Evolutionary conservation across 2,113 vertebrate genomes (phyloP), one percentile per base, ranked within the genome.

Genomic region (Rhea americana): DNA sequence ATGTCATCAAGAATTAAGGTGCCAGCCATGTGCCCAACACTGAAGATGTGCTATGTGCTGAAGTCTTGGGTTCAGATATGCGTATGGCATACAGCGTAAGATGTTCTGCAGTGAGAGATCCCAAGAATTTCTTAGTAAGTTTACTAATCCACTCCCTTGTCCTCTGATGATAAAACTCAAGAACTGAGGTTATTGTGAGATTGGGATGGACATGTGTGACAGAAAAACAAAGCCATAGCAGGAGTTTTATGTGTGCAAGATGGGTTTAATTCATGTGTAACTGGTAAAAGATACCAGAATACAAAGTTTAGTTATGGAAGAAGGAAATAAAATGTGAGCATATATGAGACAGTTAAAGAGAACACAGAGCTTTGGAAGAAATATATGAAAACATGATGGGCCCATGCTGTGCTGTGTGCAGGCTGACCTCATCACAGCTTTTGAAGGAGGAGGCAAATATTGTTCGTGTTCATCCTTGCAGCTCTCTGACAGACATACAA

Each of bases 141-240:
- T 89, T 51, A 28, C 5, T 73, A 16, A 26, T 89, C 87, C n/a
- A 50, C 47, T 41, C 24, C 3, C 6, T 77, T 13, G 5, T 55
- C 30, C 17, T 82, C 53, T 91, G 32, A 53, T 72, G 58, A 82
- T 75, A 82, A 70, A 37, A 50, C 43, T 71, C 50, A 71, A 41
- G 91, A 88, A 32, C 1, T 0, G 62, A 47, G 13, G 7, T 53
- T 78, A 9, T n/a, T 70, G 43, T 0, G 0, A 67, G 35, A 45
- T 61, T 90, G 50, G 1, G 2, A 1, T 89, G 20, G n/a, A 18
- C 81, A 26, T 0, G 0, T 0, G 0, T 73, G 63, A 41, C 50
- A 63, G 37, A 35, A 73, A 81, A 71, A 45, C 59, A 55, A 62
- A 88, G 43, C 21, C 1, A 1, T 43, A 11, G 7, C 10, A 81